phyloP scores from a whole-genome alignment of 2,888 invertebrate genomes.

The Pterobdella sp. region DNA sequence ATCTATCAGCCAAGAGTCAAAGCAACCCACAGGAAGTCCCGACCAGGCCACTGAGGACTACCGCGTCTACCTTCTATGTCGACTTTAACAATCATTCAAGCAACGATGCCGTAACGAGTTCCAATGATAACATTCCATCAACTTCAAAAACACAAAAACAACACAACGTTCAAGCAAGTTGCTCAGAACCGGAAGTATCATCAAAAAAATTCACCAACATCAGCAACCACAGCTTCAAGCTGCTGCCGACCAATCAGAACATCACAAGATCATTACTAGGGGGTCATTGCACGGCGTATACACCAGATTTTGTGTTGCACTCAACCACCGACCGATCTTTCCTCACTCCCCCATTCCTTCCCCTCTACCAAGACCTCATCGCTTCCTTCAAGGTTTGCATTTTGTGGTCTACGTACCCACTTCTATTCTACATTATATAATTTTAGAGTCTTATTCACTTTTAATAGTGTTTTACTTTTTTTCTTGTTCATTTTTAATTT shows the following conservation, averaged over 20 bases:
- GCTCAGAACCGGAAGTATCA: not conserved
- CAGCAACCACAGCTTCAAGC: not conserved
- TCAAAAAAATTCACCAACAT: too few species aligned
- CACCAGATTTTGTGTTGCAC: slow-evolving; percentile 52
- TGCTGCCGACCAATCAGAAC: slow-evolving; percentile 38
- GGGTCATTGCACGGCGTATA: slow-evolving; percentile 48
- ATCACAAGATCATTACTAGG: slow-evolving; percentile 51
- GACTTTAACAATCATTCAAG: too few species aligned
- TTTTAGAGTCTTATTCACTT: too few species aligned
- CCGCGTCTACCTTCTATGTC: too few species aligned
- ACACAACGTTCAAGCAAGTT: not conserved
- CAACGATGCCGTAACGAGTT: not conserved
- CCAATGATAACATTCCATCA: not conserved
- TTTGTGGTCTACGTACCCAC: not conserved
- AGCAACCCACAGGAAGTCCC: too few species aligned
- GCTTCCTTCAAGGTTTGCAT: not conserved
- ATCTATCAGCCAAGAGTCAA: too few species aligned
- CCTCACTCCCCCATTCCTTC: slow-evolving; percentile 41
- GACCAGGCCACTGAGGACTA: not conserved
- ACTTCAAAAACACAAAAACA: too few species aligned
- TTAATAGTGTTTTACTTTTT: not conserved
- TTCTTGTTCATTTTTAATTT: not conserved
- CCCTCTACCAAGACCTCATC: slow-evolving; percentile 46
- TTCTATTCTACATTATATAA: not conserved
- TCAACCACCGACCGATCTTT: slow-evolving; percentile 46